These are phyloP conservation scores for Helicoverpa assulta DNA, from an alignment of 2,888 invertebrate genomes.

Conservation along the genomic window DNA sequence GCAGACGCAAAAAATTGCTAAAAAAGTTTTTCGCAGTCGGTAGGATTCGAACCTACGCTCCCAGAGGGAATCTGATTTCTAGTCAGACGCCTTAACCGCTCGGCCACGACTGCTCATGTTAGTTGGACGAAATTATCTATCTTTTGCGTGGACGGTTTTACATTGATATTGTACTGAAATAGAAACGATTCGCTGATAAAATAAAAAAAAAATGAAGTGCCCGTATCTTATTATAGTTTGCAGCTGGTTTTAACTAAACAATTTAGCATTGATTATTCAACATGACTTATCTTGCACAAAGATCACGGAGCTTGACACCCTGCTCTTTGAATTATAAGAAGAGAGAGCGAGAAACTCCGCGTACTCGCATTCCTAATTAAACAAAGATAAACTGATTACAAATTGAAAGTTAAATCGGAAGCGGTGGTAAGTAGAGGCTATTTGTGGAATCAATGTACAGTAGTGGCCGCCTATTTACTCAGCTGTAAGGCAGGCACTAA, in stretches of 20 bases:
- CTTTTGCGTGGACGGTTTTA: slow-evolving; percentile 12
- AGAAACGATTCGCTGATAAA: slow-evolving; percentile 10
- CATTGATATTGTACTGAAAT: slow-evolving; percentile 32
- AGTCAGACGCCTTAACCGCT: slow-evolving; percentile 97
- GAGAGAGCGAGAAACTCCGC: slow-evolving; percentile 51
- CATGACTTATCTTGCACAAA: slow-evolving; percentile 49
- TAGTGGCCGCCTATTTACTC: slow-evolving; percentile 73
- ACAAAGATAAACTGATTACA: slow-evolving; percentile 58
- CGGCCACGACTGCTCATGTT: slow-evolving; percentile 94
- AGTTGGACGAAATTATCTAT: slow-evolving; percentile 11
- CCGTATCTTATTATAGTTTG: slow-evolving; percentile 36
- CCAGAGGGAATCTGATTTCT: slow-evolving; percentile 94
- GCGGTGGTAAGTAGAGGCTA: slow-evolving; percentile 57
- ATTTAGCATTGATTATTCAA: slow-evolving; percentile 56
- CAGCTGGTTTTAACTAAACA: slow-evolving; percentile 55
- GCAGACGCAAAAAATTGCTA: neutral
- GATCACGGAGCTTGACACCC: slow-evolving; percentile 54
- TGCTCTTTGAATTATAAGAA: slow-evolving; percentile 53
- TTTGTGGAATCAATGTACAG: slow-evolving; percentile 63
- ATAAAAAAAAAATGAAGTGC: slow-evolving; percentile 15
- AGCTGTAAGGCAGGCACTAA: slow-evolving; percentile 76
- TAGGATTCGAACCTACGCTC: slow-evolving; percentile 97
- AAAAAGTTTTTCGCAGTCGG: slow-evolving; percentile 92
- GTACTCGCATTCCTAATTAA: slow-evolving; percentile 52
- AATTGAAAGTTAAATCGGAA: slow-evolving; percentile 60